Conservation (phyloP, 2,888 invertebrate genomes). For the Scaeva pyrastri region DNA sequence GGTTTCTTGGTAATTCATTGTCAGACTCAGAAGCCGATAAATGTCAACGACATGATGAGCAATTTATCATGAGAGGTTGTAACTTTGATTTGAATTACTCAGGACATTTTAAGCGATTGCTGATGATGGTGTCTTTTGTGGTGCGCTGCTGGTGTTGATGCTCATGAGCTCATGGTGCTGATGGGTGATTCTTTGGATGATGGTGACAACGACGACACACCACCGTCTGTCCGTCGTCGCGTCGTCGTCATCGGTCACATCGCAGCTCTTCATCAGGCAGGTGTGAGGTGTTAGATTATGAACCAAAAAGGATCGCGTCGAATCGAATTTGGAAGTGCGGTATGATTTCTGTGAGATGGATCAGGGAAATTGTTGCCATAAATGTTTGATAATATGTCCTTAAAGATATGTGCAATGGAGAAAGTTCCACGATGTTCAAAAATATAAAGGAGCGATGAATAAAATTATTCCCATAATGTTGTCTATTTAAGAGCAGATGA, state of each 20-base stretch:
- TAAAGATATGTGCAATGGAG: conserved; percentile 34
- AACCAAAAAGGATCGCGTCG: conserved; percentile 47
- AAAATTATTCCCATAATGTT: conserved; percentile 16
- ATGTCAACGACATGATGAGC: conserved; percentile 71
- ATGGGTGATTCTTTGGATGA: background rate
- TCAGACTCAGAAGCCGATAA: conserved; percentile 70
- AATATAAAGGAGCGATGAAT: conserved; percentile 7
- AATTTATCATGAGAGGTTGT: conserved; percentile 74
- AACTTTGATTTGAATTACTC: conserved; percentile 72
- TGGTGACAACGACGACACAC: background rate
- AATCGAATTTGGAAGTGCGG: conserved; percentile 65
- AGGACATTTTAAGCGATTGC: conserved; percentile 43
- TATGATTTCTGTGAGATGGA: conserved; percentile 63
- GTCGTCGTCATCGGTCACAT: background rate
- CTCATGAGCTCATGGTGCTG: background rate
- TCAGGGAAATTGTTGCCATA: conserved; percentile 57
- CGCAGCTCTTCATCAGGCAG: conserved; percentile 31
- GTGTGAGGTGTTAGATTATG: conserved; percentile 55
- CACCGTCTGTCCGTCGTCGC: too few relatives aligned
- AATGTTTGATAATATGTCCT: conserved; percentile 45
- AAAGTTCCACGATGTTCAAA: conserved; percentile 45
- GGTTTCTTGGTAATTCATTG: conserved; percentile 68
- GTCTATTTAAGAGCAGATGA: too few relatives aligned
- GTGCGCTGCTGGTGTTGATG: background rate
- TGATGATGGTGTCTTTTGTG: conserved; percentile 4